Percentiles rank a stretch among this genome's conserved stretches.
Evolutionary conservation across 2,113 vertebrate genomes (phyloP).

Genomic region (Chaetura pelagica): DNA sequence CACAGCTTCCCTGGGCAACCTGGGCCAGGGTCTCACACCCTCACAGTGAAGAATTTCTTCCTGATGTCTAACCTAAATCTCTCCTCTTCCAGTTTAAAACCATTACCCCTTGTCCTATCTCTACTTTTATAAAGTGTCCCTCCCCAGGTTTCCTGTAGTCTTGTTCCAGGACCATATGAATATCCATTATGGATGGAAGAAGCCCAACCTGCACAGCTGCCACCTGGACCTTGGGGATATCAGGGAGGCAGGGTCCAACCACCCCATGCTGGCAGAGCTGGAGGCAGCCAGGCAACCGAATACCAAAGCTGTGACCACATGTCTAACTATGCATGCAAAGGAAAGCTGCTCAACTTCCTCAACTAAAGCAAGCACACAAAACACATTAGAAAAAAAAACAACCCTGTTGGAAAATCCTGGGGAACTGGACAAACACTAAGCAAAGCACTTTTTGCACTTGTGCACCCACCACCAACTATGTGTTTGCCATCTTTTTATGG

Average conservation of each 20-base stretch:
- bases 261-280: background rate
- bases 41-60: too few relatives aligned
- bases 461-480: background rate
- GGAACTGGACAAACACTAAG: background rate
- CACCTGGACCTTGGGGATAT: background rate
- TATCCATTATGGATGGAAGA: background rate
- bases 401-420: background rate
- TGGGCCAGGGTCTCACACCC: too few relatives aligned
- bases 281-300: background rate
- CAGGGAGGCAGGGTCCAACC: background rate
- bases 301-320: background rate
- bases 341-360: background rate
- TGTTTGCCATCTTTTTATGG: background rate
- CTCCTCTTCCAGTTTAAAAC: too few relatives aligned
- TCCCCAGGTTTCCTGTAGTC: too few relatives aligned
- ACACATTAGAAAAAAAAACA: background rate
- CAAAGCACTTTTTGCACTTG: background rate
- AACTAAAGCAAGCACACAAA: background rate
- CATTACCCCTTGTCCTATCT: too few relatives aligned
- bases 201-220: background rate
- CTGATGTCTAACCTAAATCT: too few relatives aligned
- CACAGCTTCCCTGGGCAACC: too few relatives aligned
- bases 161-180: rapidly evolving
- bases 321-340: rapidly evolving
- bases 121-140: too few relatives aligned